Conservation (phyloP, 2,113 vertebrate genomes). For the Pedetes capensis region DNA sequence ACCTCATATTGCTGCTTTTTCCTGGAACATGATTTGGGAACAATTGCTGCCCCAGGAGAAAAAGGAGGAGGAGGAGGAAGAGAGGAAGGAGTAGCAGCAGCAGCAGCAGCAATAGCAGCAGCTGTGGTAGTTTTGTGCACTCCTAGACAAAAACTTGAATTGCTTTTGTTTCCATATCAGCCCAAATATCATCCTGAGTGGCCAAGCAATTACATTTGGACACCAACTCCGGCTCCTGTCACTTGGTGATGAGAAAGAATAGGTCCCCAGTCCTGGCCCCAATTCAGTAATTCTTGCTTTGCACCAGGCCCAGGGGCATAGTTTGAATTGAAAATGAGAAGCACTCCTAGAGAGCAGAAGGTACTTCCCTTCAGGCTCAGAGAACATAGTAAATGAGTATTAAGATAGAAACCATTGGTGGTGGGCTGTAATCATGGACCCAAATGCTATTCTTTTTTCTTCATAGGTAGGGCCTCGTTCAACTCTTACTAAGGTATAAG, state of each 20-base stretch:
- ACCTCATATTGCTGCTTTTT: background rate
- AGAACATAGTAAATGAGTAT: background rate
- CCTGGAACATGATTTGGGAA: background rate
- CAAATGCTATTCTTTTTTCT: background rate
- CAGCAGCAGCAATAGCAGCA: background rate
- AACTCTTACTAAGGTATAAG: background rate
- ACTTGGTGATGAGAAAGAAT: background rate
- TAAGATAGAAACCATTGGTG: background rate
- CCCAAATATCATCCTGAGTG: background rate
- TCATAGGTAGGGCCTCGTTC: background rate
- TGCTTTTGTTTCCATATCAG: background rate
- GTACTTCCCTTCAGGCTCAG: background rate
- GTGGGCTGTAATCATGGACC: background rate
- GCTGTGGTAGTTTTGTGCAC: background rate
- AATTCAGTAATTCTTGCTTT: background rate
- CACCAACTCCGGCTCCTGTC: background rate
- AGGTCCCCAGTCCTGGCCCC: background rate
- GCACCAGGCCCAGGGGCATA: background rate
- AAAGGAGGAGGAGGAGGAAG: background rate
- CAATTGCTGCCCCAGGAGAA: background rate
- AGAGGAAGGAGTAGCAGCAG: background rate
- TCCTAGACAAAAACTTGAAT: background rate
- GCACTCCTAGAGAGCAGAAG: background rate
- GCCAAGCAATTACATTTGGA: background rate
- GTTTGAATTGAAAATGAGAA: background rate